phyloP scores from a whole-genome alignment of 2,888 invertebrate species.

The Dermolepida albohirtum region DNA sequence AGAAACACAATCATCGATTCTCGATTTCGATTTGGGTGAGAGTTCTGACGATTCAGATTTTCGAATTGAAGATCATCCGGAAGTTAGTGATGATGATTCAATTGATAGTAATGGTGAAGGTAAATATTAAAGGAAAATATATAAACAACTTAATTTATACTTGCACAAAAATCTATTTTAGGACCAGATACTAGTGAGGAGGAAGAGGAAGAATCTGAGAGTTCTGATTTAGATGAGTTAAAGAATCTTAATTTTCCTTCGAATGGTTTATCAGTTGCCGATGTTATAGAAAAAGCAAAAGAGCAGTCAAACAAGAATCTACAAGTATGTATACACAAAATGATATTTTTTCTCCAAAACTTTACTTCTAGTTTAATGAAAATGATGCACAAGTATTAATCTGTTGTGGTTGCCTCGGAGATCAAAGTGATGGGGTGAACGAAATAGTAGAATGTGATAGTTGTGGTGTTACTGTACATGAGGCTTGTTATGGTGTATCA shows the following conservation, averaged over 20 bases:
- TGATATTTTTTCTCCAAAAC: not conserved
- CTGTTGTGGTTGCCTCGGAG: conserved; percentile 93
- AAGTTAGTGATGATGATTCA: conserved; percentile 83
- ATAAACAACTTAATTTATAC: not conserved
- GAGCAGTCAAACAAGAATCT: conserved; percentile 64
- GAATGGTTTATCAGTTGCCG: conserved; percentile 64
- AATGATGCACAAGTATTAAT: conserved; percentile 80
- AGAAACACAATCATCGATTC: conserved; percentile 77
- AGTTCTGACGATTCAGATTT: conserved; percentile 97
- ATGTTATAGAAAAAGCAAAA: conserved; percentile 68
- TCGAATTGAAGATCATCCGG: conserved; percentile 86
- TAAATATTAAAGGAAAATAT: conserved; percentile 49
- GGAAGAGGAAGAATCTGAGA: conserved; percentile 62
- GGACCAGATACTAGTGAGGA: conserved; percentile 54
- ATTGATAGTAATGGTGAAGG: conserved; percentile 76
- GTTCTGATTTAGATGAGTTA: conserved; percentile 59
- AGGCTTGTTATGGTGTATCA: conserved; percentile 96
- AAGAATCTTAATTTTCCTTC: conserved; percentile 59
- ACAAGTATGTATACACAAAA: conserved; percentile 49
- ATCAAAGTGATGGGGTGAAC: conserved; percentile 91
- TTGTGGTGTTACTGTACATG: conserved; percentile 96
- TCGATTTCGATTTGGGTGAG: conserved; percentile 88
- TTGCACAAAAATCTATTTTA: conserved; percentile 39
- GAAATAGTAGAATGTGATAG: conserved; percentile 98
- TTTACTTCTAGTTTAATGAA: conserved; percentile 58